phyloP scores from a whole-genome alignment of 2,797 vertebrate species.

The Gastrophryne carolinensis region DNA sequence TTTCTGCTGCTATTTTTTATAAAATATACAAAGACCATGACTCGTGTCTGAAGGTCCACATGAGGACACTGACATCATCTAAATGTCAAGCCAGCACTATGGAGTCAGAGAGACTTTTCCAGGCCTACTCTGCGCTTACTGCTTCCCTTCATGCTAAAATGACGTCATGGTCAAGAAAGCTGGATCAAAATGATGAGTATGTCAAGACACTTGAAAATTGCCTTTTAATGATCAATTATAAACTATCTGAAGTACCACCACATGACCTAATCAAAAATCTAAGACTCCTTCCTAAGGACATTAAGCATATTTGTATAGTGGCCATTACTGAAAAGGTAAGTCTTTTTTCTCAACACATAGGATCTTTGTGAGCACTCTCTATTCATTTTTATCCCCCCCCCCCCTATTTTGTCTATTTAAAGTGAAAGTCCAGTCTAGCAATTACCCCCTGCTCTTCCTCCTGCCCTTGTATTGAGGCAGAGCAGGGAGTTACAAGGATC shows the following conservation, averaged over 20 bases:
- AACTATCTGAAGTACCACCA: background rate
- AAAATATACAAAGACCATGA: constrained; percentile 27
- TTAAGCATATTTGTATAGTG: constrained; percentile 38
- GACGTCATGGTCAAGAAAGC: constrained; percentile 13
- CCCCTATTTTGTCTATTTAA: too few relatives aligned
- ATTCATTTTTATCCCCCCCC: too few relatives aligned
- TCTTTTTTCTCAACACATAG: too few relatives aligned
- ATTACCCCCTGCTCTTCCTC: too few relatives aligned
- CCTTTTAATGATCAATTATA: constrained; percentile 11
- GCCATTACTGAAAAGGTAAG: constrained; percentile 50
- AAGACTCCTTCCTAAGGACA: constrained; percentile 29
- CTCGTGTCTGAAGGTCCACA: constrained; percentile 10
- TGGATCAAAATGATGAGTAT: background rate
- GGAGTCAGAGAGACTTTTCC: constrained; percentile 9
- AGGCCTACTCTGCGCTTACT: constrained; percentile 36
- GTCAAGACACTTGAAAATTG: constrained; percentile 30
- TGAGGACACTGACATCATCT: constrained; percentile 16
- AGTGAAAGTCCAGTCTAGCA: too few relatives aligned
- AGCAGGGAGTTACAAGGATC: too few relatives aligned
- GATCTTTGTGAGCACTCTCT: too few relatives aligned
- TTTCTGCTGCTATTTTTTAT: constrained; percentile 44
- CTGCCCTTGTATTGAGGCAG: too few relatives aligned
- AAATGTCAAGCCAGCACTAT: background rate
- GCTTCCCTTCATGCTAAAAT: constrained; percentile 23
- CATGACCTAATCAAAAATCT: constrained; percentile 14